Evolutionary conservation across 2,113 vertebrate genomes (phyloP), one percentile per base, ranked within the genome.

Genomic region (Gobius niger): DNA sequence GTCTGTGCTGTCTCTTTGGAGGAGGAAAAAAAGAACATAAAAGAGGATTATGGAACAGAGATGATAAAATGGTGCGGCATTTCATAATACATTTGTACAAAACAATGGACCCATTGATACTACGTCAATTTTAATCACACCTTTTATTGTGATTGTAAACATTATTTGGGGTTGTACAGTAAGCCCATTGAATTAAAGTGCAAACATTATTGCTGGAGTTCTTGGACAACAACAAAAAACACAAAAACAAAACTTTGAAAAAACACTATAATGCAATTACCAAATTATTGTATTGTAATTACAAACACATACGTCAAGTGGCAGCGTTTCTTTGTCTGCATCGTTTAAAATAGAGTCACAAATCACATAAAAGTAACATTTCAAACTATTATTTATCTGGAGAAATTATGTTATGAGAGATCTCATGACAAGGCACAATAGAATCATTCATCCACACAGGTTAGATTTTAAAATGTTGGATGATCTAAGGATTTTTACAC

Each of bases 71-170:
- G 0, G 18, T 24, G 15, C 5, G 56, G 47, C 0, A 40, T 44
- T 5, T 8, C 10, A 14, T 47, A 53, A 62, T 4, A 42, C 6
- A 44, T 68, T 14, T 18, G 13, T 44, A 10, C 51, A 18, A 14
- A 16, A 3, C 9, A 16, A 65, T 67, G 62, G 46, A 51, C 8
- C 3, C 4, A 60, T 16, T 67, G 16, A 66, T 14, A 71, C 71
- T 13, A 46, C 47, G 83, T 88, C 1, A 1, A 34, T 34, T 34
- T 34, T 34, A 34, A 34, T 34, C 24, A 34, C 24, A 34, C 24
- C 1, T 34, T 34, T 34, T 72, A 82, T 73, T 68, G 7, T 65
- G 63, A 82, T 67, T 24, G 61, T 81, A 84, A 82, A 84, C 82
- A 70, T 66, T 10, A 41, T 34, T 62, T 60, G 47, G 7, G 0